Percentiles rank a stretch among this genome's conserved stretches.
Conservation (phyloP, 2,113 vertebrate genomes). For the Accipiter virgatus region DNA sequence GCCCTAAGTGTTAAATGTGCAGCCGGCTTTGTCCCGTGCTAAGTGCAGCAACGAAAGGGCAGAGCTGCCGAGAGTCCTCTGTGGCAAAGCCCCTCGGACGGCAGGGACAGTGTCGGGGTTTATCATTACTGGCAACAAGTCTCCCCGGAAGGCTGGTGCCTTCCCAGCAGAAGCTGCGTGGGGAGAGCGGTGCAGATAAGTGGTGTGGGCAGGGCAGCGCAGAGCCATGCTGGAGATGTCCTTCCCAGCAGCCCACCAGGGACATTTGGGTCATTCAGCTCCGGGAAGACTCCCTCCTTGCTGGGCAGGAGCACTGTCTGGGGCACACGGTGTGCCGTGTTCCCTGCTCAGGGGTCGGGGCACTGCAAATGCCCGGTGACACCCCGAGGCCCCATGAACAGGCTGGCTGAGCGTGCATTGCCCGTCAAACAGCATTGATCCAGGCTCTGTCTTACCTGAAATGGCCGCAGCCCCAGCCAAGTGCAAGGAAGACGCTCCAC, state of each 20-base stretch:
- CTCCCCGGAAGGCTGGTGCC: background rate
- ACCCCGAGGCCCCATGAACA: background rate
- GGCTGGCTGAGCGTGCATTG: background rate
- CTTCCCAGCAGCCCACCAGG: rapidly evolving
- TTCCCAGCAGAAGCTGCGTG: background rate
- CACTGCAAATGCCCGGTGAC: background rate
- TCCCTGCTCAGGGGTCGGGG: background rate
- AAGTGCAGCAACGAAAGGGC: background rate
- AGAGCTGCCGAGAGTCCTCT: background rate
- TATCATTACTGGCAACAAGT: background rate
- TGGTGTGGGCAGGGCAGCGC: background rate
- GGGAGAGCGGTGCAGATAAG: background rate
- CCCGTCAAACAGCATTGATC: constrained; percentile 52
- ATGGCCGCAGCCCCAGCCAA: background rate
- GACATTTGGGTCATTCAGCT: background rate
- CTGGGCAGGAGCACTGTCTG: background rate
- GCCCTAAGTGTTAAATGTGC: background rate
- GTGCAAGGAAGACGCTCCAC: background rate
- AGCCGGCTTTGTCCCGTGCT: background rate
- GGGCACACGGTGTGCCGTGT: background rate
- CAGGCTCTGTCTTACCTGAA: constrained; percentile 3
- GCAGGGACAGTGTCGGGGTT: background rate
- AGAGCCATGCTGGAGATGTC: background rate
- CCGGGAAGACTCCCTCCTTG: background rate
- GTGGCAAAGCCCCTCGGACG: background rate